phyloP scores from a whole-genome alignment of 2,888 invertebrate species.

The Phasia obesa region DNA sequence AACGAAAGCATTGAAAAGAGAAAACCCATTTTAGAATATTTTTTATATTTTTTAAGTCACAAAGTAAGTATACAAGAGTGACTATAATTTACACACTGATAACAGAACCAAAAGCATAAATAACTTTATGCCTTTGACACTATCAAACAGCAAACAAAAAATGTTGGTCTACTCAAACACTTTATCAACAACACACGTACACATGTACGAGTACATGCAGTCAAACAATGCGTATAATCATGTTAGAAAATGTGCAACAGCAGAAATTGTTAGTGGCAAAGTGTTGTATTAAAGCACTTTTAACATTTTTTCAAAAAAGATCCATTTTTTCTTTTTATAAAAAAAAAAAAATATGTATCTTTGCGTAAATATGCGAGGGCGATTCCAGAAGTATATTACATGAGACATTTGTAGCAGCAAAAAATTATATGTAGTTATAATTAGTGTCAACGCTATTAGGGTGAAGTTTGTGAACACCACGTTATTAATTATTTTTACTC shows the following conservation, averaged over 20 bases:
- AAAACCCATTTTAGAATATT: not conserved
- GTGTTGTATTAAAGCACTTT: slow-evolving; percentile 38
- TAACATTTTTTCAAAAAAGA: not conserved
- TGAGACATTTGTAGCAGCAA: no score
- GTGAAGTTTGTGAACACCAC: no score
- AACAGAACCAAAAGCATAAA: slow-evolving; percentile 21
- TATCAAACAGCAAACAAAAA: slow-evolving; percentile 9
- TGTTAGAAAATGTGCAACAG: not conserved
- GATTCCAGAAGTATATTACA: no score
- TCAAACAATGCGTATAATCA: slow-evolving; percentile 11
- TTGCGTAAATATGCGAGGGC: not conserved
- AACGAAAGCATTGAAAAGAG: no score
- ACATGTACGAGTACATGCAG: not conserved
- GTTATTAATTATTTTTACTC: no score
- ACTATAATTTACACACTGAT: slow-evolving; percentile 19
- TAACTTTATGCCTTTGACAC: slow-evolving; percentile 31
- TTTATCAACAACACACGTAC: not conserved
- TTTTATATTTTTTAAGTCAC: not conserved
- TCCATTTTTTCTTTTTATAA: not conserved
- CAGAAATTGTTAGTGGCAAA: slow-evolving; percentile 21
- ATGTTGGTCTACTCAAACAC: not conserved
- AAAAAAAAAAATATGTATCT: not conserved
- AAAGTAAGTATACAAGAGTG: not conserved
- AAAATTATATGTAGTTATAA: no score
- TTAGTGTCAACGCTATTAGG: no score